Evolutionary conservation across 2,888 invertebrate genomes (phyloP).

Genomic region (Himalopsyche kuldschensis): DNA sequence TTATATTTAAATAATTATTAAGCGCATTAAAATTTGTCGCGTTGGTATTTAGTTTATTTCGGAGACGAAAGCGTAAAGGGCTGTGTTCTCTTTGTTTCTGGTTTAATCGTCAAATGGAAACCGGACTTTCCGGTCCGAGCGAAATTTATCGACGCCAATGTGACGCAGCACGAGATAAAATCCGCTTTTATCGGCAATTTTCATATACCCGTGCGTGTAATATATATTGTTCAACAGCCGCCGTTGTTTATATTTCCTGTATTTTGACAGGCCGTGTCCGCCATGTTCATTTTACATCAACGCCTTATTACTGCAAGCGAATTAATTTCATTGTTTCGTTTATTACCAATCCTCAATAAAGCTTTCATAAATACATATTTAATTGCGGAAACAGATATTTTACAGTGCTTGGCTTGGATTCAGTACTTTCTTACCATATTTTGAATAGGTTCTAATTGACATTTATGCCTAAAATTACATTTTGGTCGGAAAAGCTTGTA

Average conservation of each 20-base stretch:
- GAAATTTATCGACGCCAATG: background rate
- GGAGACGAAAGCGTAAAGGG: background rate
- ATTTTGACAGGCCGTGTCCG: background rate
- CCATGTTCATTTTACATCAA: background rate
- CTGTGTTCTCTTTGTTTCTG: background rate
- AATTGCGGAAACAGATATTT: too few relatives aligned
- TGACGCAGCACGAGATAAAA: background rate
- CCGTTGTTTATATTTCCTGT: background rate
- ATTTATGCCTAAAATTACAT: too few relatives aligned
- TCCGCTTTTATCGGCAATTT: background rate
- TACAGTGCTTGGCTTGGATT: too few relatives aligned
- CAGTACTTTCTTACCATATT: too few relatives aligned
- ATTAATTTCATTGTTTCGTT: too few relatives aligned
- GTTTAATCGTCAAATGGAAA: background rate
- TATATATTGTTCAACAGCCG: background rate
- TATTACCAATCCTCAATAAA: too few relatives aligned
- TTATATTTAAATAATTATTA: too few relatives aligned
- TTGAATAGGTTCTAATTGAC: too few relatives aligned
- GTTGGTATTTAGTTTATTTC: background rate
- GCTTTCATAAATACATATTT: too few relatives aligned
- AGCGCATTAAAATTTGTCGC: too few relatives aligned
- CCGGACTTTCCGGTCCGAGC: background rate
- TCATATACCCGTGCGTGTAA: background rate
- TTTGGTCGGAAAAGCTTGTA: too few relatives aligned
- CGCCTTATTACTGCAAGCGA: too few relatives aligned